Percentiles rank a stretch among this genome's conserved stretches.
Conservation (phyloP, 1,140 invertebrate species). For the Dysdera silvatica region DNA sequence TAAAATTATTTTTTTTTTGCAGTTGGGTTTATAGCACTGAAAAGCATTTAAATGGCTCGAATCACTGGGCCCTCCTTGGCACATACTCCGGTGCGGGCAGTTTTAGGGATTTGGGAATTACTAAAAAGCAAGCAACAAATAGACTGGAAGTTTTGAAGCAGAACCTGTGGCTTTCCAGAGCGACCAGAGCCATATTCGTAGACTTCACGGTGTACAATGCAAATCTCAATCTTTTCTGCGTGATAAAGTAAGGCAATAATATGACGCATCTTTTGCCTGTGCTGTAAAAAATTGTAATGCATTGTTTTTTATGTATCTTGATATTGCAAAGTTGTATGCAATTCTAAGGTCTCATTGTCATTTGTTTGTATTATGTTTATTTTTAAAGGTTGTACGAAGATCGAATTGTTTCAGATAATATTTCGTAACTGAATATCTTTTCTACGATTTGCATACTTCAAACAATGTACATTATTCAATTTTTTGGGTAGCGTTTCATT, state of each 20-base stretch:
- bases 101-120: constrained; percentile 47
- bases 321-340: too few relatives aligned
- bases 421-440: too few relatives aligned
- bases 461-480: too few relatives aligned
- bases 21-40: constrained; percentile 45
- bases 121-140: constrained; percentile 41
- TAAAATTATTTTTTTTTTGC: background rate
- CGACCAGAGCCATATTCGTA: constrained; percentile 60
- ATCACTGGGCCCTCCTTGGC: constrained; percentile 48
- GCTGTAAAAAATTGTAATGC: background rate
- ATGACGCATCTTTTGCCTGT: background rate
- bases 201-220: constrained; percentile 69
- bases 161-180: constrained; percentile 58
- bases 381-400: too few relatives aligned
- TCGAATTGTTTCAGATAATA: too few relatives aligned
- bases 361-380: too few relatives aligned
- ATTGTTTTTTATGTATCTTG: too few relatives aligned
- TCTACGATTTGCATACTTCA: too few relatives aligned
- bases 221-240: constrained; percentile 64
- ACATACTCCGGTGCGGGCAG: constrained; percentile 54
- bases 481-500: too few relatives aligned
- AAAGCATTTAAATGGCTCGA: constrained; percentile 43
- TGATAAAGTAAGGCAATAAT: constrained; percentile 46
- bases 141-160: constrained; percentile 51
- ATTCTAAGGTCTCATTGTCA: too few relatives aligned